Percentiles rank a stretch among this genome's conserved stretches.
These are phyloP conservation scores for Naja naja DNA, from an alignment of 2,113 vertebrate species.

Conservation along the genomic window DNA sequence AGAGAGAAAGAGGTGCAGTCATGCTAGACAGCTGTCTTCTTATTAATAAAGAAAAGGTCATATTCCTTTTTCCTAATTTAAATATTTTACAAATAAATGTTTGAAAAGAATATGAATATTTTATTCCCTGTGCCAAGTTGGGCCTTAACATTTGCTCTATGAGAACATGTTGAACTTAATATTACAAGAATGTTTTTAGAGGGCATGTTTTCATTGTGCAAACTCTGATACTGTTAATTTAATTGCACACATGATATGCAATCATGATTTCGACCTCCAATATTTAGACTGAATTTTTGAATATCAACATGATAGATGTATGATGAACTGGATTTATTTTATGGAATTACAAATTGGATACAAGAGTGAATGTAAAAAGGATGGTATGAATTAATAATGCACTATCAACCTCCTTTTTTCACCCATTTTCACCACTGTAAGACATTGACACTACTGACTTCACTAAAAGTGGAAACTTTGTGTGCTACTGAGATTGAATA, in stretches of 20 bases:
- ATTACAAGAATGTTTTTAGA: conserved; percentile 26
- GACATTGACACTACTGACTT: background rate
- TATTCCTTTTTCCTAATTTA: conserved; percentile 52
- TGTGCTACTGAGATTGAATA: background rate
- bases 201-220: background rate
- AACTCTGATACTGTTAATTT: background rate
- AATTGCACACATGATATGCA: background rate
- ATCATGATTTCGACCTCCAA: background rate
- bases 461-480: background rate
- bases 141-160: conserved; percentile 49
- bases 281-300: background rate
- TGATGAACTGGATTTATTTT: background rate
- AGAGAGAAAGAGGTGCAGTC: conserved; percentile 3
- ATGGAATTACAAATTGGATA: background rate
- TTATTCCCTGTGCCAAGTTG: conserved; percentile 37
- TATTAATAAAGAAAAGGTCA: conserved; percentile 44
- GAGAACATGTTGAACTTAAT: conserved; percentile 19
- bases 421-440: background rate
- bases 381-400: background rate
- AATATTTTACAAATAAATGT: conserved; percentile 61
- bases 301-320: background rate
- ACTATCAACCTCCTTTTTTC: background rate
- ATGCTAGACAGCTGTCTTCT: conserved; percentile 19
- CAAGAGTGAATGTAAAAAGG: background rate
- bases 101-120: conserved; percentile 62